These are phyloP conservation scores for Hypocryptadius cinnamomeus DNA, from an alignment of 2,113 vertebrate genomes.

Conservation along the genomic window DNA sequence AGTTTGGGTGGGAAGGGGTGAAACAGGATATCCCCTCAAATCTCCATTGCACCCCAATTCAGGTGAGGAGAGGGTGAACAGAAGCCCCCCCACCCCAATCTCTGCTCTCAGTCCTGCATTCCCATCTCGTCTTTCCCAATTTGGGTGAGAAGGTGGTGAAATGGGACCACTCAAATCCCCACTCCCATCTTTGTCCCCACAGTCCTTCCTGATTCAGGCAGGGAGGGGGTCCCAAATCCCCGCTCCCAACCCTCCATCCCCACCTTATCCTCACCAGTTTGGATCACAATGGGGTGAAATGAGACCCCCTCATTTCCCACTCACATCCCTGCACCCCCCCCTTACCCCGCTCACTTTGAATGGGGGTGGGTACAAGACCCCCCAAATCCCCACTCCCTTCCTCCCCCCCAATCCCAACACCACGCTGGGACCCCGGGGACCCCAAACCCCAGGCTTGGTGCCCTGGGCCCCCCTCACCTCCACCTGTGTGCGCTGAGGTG, in stretches of 20 bases:
- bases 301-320: not conserved
- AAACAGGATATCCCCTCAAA: not conserved
- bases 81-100: not conserved
- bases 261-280: not conserved
- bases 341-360: not conserved
- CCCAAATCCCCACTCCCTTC: not conserved
- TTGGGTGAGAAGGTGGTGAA: not conserved
- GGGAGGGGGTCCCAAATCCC: not conserved
- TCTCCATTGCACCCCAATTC: not conserved
- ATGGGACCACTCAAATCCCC: not conserved
- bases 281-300: not conserved
- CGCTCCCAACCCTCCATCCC: not conserved
- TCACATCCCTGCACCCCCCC: not conserved
- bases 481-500: conserved; percentile 88
- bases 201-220: not conserved
- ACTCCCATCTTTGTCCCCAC: not conserved
- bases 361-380: too few species aligned
- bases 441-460: not conserved
- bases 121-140: not conserved
- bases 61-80: not conserved
- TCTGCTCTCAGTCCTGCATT: not conserved
- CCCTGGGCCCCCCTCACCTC: conserved; percentile 73
- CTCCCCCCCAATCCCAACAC: not conserved
- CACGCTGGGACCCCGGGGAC: rapidly evolving
- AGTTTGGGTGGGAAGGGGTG: not conserved